Evolutionary conservation across 2,888 invertebrate species (phyloP).

Genomic region (Agrypnus murinus): DNA sequence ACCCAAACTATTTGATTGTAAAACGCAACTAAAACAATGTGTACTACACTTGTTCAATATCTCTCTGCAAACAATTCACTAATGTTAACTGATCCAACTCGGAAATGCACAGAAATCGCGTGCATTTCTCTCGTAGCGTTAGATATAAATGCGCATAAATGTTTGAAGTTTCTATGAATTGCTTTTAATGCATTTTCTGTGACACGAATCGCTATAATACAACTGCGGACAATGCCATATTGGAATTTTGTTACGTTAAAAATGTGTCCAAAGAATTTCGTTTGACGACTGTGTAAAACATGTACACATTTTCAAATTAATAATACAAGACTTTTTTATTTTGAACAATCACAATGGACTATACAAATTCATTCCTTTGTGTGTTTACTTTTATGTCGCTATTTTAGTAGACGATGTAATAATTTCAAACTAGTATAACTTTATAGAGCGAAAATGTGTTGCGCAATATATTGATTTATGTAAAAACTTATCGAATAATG

Average conservation of each 20-base stretch:
- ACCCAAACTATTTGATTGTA: constrained; percentile 31
- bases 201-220: neutral
- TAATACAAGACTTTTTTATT: too few relatives aligned
- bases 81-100: constrained; percentile 29
- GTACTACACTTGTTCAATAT: constrained; percentile 41
- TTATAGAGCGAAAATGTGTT: neutral
- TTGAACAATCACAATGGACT: too few relatives aligned
- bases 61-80: constrained; percentile 39
- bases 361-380: neutral
- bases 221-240: constrained; percentile 10
- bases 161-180: constrained; percentile 8
- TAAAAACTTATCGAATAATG: constrained; percentile 6
- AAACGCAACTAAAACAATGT: constrained; percentile 37
- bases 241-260: constrained; percentile 1
- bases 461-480: neutral
- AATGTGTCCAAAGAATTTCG: neutral
- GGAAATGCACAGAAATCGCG: constrained; percentile 17
- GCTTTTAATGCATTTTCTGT: constrained; percentile 5
- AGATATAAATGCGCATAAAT: constrained; percentile 8
- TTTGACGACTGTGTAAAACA: too few relatives aligned
- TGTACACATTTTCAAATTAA: too few relatives aligned
- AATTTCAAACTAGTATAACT: neutral
- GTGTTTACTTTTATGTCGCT: too few relatives aligned
- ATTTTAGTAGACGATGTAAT: too few relatives aligned
- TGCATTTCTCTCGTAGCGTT: neutral